Percentiles rank a stretch among this genome's conserved stretches.
phyloP scores from a whole-genome alignment of 1,140 invertebrate genomes.

The Drosophila burlai region DNA sequence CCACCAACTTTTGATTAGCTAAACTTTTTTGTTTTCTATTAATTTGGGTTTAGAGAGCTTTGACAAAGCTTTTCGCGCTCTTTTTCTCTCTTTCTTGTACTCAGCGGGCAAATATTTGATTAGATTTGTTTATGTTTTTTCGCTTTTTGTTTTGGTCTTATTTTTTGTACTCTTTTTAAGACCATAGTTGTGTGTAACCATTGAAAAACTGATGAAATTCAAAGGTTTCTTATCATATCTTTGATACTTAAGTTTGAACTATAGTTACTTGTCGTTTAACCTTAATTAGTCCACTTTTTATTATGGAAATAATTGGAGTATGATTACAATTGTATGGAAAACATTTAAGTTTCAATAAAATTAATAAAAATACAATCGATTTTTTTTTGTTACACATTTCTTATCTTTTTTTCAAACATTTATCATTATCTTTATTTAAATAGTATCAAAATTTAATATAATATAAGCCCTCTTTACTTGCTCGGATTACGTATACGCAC shows the following conservation, averaged over 20 bases:
- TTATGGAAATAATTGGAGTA: background rate
- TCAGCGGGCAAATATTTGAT: conserved; percentile 36
- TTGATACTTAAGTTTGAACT: too few relatives aligned
- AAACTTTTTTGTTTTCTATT: conserved; percentile 31
- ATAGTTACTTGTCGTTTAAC: background rate
- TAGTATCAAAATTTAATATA: too few relatives aligned
- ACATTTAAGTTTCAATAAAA: too few relatives aligned
- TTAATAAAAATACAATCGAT: background rate
- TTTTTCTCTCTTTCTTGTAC: conserved; percentile 8
- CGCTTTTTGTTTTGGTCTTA: conserved; percentile 15
- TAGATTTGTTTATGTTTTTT: conserved; percentile 37
- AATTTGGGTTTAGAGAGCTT: conserved; percentile 51
- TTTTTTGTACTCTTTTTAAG: background rate
- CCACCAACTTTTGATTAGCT: conserved; percentile 11
- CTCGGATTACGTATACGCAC: conserved; percentile 26
- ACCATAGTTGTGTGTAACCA: conserved; percentile 13
- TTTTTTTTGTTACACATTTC: too few relatives aligned
- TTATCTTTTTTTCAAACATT: too few relatives aligned
- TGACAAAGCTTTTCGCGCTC: conserved; percentile 38
- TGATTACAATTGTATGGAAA: too few relatives aligned
- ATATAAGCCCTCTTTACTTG: too few relatives aligned
- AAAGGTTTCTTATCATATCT: background rate
- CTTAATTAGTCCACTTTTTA: background rate
- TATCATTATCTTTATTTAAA: too few relatives aligned
- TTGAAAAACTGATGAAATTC: background rate